Evolutionary conservation across 2,113 vertebrate species (phyloP).

Genomic region (Sorex araneus): DNA sequence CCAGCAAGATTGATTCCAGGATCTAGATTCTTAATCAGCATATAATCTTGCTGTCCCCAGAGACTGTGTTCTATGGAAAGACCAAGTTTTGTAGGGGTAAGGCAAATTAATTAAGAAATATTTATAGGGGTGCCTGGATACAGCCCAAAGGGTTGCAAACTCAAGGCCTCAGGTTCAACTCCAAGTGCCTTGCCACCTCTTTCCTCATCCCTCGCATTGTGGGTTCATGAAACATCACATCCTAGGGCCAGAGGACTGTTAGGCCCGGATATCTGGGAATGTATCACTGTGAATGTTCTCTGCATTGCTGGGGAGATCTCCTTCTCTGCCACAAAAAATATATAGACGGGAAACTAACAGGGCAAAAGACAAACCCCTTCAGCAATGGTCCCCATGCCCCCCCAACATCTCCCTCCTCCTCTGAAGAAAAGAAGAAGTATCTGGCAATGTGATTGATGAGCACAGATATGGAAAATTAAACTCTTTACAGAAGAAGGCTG

Average conservation of each 20-base stretch:
- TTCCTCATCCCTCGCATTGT: too few species aligned
- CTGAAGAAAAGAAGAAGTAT: neutral
- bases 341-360: neutral
- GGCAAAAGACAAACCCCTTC: neutral
- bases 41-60: neutral
- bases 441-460: neutral
- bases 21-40: neutral
- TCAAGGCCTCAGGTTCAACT: too few species aligned
- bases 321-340: too few species aligned
- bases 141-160: too few species aligned
- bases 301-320: too few species aligned
- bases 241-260: too few species aligned
- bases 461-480: neutral
- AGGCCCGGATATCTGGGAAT: too few species aligned
- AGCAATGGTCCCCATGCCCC: too few species aligned
- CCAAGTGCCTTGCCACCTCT: too few species aligned
- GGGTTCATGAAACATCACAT: too few species aligned
- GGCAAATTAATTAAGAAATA: constrained; percentile 28
- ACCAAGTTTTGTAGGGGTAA: neutral
- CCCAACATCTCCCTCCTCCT: too few species aligned
- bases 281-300: too few species aligned
- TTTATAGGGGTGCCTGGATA: constrained; percentile 1
- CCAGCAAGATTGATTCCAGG: neutral
- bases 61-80: neutral
- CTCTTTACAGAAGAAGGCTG: neutral